Conservation (phyloP, 2,888 invertebrate genomes). For the Drosophila tripunctata region DNA sequence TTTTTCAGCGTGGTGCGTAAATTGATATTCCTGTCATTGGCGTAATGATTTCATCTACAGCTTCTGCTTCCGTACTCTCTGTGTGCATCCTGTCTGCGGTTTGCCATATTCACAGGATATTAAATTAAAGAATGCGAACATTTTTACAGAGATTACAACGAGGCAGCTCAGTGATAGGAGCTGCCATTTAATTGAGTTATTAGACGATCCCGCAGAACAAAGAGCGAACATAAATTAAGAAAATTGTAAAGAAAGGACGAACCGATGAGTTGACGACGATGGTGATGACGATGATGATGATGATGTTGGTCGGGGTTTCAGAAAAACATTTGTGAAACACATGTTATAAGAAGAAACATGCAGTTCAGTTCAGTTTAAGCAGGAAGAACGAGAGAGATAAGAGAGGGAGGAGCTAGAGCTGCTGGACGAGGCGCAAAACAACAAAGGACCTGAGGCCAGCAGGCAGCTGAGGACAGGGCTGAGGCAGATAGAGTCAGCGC, state of each 20-base stretch:
- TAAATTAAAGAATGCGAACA: constrained; percentile 67
- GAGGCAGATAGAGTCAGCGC: constrained; percentile 30
- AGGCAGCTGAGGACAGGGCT: constrained; percentile 44
- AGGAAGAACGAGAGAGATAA: constrained; percentile 49
- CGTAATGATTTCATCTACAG: constrained; percentile 59
- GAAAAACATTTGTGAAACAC: constrained; percentile 72
- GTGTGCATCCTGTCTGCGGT: constrained; percentile 64
- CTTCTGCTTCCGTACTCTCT: constrained; percentile 46
- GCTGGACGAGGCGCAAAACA: constrained; percentile 42
- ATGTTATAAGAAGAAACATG: constrained; percentile 54
- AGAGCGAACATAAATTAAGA: constrained; percentile 69
- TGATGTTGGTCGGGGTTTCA: constrained; percentile 37
- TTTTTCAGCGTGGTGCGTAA: constrained; percentile 57
- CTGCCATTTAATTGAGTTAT: constrained; percentile 76
- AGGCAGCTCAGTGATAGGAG: constrained; percentile 56
- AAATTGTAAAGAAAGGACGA: constrained; percentile 54
- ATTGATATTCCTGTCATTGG: constrained; percentile 78
- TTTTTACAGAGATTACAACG: constrained; percentile 62
- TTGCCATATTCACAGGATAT: constrained; percentile 68
- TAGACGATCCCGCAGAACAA: constrained; percentile 49
- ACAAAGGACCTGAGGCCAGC: constrained; percentile 70
- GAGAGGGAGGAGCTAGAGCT: constrained; percentile 39
- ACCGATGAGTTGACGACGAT: constrained; percentile 18
- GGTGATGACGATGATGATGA: constrained; percentile 27
- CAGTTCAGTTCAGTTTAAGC: not conserved